phyloP scores from a whole-genome alignment of 2,797 vertebrate genomes.

The Lepus townsendii region DNA sequence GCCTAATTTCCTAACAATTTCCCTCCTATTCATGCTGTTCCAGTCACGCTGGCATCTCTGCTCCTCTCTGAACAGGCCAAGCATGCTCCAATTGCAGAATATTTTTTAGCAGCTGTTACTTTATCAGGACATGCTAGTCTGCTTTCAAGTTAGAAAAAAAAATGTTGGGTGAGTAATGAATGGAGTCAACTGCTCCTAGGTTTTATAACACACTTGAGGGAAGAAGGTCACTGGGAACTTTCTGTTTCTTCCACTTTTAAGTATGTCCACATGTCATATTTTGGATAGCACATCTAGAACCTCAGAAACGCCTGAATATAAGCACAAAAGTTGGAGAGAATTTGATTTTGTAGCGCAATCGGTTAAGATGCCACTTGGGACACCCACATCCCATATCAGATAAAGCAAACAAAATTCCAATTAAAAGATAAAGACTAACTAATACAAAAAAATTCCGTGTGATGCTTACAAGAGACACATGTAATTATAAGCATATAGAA shows the following conservation, averaged over 20 bases:
- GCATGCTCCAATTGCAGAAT: not conserved
- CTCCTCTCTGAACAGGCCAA: not conserved
- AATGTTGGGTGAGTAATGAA: not conserved
- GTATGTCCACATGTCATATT: too few relatives aligned
- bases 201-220: not conserved
- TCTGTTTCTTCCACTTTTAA: too few relatives aligned
- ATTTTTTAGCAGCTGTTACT: not conserved
- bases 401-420: constrained; percentile 24
- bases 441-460: not conserved
- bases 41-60: not conserved
- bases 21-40: not conserved
- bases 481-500: not conserved
- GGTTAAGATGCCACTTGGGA: too few relatives aligned
- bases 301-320: too few relatives aligned
- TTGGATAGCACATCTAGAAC: too few relatives aligned
- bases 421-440: not conserved
- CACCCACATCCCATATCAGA: too few relatives aligned
- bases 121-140: not conserved
- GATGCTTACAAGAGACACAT: not conserved
- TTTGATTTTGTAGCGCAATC: too few relatives aligned
- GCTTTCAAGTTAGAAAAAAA: too few relatives aligned
- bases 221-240: too few relatives aligned
- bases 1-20: not conserved
- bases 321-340: too few relatives aligned
- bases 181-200: not conserved